These are phyloP conservation scores for Andrena bucephala DNA, from an alignment of 2,888 invertebrate species.

Conservation along the genomic window DNA sequence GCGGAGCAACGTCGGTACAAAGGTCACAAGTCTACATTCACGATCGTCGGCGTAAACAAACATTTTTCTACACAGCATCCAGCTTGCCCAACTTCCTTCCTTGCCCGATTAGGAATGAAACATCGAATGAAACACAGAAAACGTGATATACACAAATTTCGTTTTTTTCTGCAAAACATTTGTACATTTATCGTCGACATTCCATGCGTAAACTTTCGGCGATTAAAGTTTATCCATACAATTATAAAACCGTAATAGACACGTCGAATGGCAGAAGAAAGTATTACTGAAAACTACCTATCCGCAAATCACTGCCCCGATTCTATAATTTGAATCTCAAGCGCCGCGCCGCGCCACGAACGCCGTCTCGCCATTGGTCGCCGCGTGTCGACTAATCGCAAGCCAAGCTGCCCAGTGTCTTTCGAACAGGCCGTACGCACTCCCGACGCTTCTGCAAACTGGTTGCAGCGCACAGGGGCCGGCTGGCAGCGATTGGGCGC, in stretches of 20 bases:
- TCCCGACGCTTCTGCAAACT: neutral
- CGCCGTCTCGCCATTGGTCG: neutral
- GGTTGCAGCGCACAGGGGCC: neutral
- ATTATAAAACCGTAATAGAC: too few species aligned
- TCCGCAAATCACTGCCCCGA: neutral
- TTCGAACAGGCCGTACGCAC: slow-evolving; percentile 25
- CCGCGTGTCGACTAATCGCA: slow-evolving; percentile 17
- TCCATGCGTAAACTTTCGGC: too few species aligned
- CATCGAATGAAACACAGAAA: too few species aligned
- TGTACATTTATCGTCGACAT: too few species aligned
- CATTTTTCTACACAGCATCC: neutral
- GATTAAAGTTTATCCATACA: too few species aligned
- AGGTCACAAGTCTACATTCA: neutral
- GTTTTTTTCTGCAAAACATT: too few species aligned
- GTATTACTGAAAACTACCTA: too few species aligned
- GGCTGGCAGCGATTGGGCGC: slow-evolving; percentile 40
- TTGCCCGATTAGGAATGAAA: neutral
- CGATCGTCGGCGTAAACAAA: neutral
- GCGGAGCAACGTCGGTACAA: neutral
- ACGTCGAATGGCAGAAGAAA: too few species aligned
- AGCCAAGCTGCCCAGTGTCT: slow-evolving; percentile 30
- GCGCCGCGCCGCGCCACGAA: neutral
- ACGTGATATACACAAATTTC: too few species aligned
- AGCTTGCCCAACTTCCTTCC: neutral
- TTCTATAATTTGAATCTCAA: neutral